phyloP scores from a whole-genome alignment of 2,888 invertebrate genomes.

The Anoncus sp. region DNA sequence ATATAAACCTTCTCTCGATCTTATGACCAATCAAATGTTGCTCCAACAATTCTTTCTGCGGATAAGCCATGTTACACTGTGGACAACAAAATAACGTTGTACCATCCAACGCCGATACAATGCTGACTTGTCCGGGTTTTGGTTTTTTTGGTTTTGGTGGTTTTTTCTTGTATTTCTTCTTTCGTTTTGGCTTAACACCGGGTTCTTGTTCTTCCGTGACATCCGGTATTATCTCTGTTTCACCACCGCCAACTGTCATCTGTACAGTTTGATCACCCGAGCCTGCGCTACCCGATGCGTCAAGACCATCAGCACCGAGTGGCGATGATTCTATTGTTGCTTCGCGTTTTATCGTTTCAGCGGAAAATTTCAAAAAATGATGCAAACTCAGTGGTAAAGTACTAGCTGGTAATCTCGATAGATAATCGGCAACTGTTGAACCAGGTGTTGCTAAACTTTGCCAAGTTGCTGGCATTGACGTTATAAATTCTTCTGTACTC shows the following conservation, averaged over 20 bases:
- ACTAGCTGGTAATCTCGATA: constrained; percentile 84
- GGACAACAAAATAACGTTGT: constrained; percentile 91
- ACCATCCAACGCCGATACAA: constrained; percentile 90
- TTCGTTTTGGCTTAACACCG: constrained; percentile 86
- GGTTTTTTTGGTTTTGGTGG: constrained; percentile 91
- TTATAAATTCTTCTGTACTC: constrained; percentile 81
- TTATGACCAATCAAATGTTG: constrained; percentile 91
- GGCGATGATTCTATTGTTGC: constrained; percentile 83
- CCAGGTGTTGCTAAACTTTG: constrained; percentile 84
- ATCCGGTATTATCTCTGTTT: constrained; percentile 84
- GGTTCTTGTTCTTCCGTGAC: constrained; percentile 79
- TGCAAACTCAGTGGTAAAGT: constrained; percentile 86
- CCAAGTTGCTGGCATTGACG: constrained; percentile 84
- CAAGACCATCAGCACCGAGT: constrained; percentile 80
- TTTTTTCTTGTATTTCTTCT: constrained; percentile 93
- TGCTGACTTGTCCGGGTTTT: constrained; percentile 92
- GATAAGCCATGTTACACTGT: constrained; percentile 92
- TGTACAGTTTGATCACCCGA: constrained; percentile 84
- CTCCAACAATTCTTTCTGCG: constrained; percentile 91
- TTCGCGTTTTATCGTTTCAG: constrained; percentile 85
- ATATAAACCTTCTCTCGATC: constrained; percentile 91
- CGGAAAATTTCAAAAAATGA: constrained; percentile 87
- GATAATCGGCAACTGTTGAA: constrained; percentile 84
- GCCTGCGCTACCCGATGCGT: constrained; percentile 77
- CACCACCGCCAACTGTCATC: constrained; percentile 83